Evolutionary conservation across 2,113 vertebrate genomes (phyloP).

Genomic region (Eretmodus cyanostictus): DNA sequence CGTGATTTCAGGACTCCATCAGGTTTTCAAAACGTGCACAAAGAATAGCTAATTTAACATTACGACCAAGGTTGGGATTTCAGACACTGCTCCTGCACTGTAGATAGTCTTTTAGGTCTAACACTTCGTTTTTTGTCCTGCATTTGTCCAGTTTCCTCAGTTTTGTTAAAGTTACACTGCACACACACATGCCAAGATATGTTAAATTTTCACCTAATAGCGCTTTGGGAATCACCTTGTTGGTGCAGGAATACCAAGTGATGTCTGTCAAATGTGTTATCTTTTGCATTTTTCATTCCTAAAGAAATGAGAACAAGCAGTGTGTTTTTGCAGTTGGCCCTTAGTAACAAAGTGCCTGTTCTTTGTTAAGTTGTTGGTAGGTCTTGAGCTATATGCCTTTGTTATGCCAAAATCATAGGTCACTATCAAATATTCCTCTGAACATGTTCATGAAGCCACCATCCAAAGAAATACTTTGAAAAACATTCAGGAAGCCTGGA

Average conservation of each 20-base stretch:
- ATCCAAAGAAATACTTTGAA: neutral
- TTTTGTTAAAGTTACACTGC: neutral
- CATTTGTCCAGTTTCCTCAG: neutral
- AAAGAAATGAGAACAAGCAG: neutral
- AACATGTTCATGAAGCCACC: neutral
- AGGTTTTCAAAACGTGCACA: neutral
- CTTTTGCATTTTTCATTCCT: neutral
- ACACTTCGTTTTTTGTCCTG: neutral
- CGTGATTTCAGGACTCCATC: neutral
- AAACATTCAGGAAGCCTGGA: neutral
- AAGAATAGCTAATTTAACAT: neutral
- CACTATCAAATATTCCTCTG: neutral
- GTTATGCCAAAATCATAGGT: neutral
- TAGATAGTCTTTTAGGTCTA: neutral
- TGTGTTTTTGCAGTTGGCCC: neutral
- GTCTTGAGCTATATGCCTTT: neutral
- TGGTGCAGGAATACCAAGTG: neutral
- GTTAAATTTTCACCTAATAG: neutral
- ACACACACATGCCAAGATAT: neutral
- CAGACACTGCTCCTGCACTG: neutral
- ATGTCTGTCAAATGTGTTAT: neutral
- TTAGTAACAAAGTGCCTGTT: neutral
- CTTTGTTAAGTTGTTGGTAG: neutral
- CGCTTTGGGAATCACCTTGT: rapidly evolving
- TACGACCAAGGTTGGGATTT: neutral